phyloP scores from a whole-genome alignment of 2,888 invertebrate species.

The Pseudococcus jackbeardsleyi region DNA sequence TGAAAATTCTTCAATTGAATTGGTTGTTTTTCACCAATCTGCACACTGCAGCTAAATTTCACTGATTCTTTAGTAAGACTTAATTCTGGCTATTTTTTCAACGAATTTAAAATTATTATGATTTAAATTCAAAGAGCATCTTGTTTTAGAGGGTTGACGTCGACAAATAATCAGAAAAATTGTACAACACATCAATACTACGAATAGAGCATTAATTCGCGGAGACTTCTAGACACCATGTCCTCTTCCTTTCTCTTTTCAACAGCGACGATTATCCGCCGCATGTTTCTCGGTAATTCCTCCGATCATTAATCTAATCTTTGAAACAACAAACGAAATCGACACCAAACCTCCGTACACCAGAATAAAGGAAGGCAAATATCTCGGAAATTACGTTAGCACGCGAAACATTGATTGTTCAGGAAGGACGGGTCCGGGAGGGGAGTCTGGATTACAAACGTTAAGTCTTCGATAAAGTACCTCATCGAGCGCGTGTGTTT shows the following conservation, averaged over 20 bases:
- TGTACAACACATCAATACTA: too few relatives aligned
- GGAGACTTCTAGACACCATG: background rate
- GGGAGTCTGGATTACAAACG: background rate
- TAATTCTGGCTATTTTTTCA: too few relatives aligned
- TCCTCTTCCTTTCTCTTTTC: background rate
- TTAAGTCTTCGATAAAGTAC: constrained; percentile 2
- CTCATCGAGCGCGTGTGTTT: background rate
- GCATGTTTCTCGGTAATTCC: background rate
- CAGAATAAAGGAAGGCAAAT: background rate
- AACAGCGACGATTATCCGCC: background rate
- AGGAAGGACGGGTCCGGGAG: background rate
- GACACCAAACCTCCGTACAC: background rate
- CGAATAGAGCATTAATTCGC: background rate
- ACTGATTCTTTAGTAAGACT: too few relatives aligned
- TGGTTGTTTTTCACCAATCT: too few relatives aligned
- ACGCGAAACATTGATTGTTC: background rate
- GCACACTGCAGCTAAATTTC: too few relatives aligned
- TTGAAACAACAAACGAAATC: background rate
- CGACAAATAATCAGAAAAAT: too few relatives aligned
- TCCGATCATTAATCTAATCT: constrained; percentile 24
- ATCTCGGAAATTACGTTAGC: background rate
- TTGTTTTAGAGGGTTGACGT: too few relatives aligned
- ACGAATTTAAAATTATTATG: too few relatives aligned
- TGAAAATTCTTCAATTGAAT: too few relatives aligned
- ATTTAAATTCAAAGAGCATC: too few relatives aligned